A percentile compares a stretch with the other conserved stretches of the same genome.
These are phyloP conservation scores for Coelopa pilipes DNA, from an alignment of 2,888 invertebrate species.

Conservation along the genomic window DNA sequence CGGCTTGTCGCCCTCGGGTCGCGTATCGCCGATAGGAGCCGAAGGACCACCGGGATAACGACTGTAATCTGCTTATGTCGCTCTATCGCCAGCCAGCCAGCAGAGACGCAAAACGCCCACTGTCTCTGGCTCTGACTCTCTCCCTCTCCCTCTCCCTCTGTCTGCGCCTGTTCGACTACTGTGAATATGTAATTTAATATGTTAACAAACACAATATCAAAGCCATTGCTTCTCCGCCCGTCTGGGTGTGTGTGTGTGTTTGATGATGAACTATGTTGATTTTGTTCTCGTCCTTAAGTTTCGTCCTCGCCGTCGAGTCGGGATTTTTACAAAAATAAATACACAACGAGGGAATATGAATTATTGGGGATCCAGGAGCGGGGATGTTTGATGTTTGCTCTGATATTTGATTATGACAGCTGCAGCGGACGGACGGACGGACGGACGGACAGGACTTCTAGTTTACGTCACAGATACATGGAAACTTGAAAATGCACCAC, in stretches of 20 bases:
- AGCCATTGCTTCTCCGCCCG: not conserved
- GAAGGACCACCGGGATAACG: no score
- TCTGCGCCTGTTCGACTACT: not conserved
- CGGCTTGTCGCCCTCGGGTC: no score
- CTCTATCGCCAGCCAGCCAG: not conserved
- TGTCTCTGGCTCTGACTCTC: not conserved
- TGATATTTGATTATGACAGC: no score
- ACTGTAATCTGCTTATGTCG: not conserved
- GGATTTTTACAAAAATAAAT: not conserved
- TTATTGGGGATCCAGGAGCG: no score
- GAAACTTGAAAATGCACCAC: no score
- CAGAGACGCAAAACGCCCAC: not conserved
- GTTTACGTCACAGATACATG: no score
- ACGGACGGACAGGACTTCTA: no score
- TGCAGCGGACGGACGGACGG: no score
- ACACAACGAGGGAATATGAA: no score
- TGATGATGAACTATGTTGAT: not conserved
- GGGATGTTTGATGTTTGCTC: no score
- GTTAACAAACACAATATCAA: conserved; percentile 16
- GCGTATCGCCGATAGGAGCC: no score
- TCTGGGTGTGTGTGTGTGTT: not conserved
- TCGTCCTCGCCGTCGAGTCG: not conserved
- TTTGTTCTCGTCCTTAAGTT: not conserved
- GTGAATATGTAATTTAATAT: conserved; percentile 14
- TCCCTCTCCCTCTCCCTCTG: not conserved